Percentiles rank a stretch among this genome's conserved stretches.
These are phyloP conservation scores for Drosophila algonquin DNA, from an alignment of 2,888 invertebrate species.

Conservation along the genomic window DNA sequence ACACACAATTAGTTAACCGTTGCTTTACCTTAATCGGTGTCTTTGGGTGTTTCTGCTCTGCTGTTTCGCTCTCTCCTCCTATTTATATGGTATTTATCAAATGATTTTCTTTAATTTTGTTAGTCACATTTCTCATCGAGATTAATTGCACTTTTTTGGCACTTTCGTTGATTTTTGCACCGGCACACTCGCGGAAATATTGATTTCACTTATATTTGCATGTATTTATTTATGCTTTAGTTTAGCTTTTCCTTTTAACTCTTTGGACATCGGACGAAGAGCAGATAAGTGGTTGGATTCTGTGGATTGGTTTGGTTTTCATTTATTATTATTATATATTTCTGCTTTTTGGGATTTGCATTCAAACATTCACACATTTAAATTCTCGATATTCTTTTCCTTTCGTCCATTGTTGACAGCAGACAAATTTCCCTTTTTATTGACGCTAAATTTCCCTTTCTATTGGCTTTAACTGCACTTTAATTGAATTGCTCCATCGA, in stretches of 20 bases:
- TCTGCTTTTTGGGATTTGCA: background rate
- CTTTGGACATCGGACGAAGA: constrained; percentile 49
- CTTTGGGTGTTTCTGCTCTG: constrained; percentile 18
- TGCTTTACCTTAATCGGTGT: constrained; percentile 10
- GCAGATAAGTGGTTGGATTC: constrained; percentile 47
- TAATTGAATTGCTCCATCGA: no score
- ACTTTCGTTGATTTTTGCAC: constrained; percentile 15
- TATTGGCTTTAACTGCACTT: background rate
- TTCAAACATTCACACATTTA: background rate
- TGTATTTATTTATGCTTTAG: constrained; percentile 1
- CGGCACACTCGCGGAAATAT: constrained; percentile 15
- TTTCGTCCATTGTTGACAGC: background rate
- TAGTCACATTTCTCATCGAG: constrained; percentile 72
- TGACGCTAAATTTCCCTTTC: background rate
- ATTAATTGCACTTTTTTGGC: constrained; percentile 46
- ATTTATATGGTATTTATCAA: constrained; percentile 33
- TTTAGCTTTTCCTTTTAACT: constrained; percentile 36
- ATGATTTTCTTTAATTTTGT: constrained; percentile 51
- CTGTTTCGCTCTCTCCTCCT: constrained; percentile 25
- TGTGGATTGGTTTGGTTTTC: constrained; percentile 23
- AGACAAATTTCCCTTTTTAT: background rate
- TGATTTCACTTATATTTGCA: constrained; percentile 12
- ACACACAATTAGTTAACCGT: constrained; percentile 21
- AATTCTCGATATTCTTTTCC: no score
- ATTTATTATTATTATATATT: background rate